Conservation (phyloP, 64 coral and sea anemone genomes). For the Pocillopora damicornis region DNA sequence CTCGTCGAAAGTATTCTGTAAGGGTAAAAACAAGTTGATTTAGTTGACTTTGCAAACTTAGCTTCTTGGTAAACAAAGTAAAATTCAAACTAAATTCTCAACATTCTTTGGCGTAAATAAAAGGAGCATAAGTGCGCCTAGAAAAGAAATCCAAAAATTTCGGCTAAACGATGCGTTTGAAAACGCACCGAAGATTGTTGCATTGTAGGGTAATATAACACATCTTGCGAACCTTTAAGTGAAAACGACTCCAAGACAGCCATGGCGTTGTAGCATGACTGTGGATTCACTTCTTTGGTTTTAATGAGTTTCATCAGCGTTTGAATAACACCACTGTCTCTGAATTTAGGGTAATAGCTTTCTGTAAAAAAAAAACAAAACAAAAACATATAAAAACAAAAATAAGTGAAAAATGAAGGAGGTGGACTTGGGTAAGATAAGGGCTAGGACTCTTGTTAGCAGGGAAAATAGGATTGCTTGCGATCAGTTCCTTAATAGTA, state of each 20-base stretch:
- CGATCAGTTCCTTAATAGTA: no score
- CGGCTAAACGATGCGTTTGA: no score
- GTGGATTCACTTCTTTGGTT: constrained; percentile 48
- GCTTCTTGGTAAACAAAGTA: not conserved
- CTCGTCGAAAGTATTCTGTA: constrained; percentile 79
- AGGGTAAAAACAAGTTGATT: constrained; percentile 1
- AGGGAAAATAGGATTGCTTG: no score
- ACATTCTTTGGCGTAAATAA: no score
- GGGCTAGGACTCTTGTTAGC: no score
- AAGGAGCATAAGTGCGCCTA: no score
- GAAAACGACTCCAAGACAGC: constrained; percentile 77
- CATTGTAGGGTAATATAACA: not conserved
- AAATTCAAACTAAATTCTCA: not conserved
- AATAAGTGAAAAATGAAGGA: no score
- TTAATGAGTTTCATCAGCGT: constrained; percentile 71
- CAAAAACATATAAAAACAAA: no score
- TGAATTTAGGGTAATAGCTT: constrained; percentile 70
- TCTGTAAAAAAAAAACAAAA: constrained; percentile 34
- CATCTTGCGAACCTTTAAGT: constrained; percentile 15
- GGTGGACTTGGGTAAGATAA: no score
- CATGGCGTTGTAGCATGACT: constrained; percentile 86
- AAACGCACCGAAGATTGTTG: no score
- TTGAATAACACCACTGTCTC: constrained; percentile 76
- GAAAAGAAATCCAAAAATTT: no score
- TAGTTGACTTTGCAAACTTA: not conserved